Base-by-base conservation (phyloP, 2,113 vertebrate species). In the Delphinus delphis region DNA sequence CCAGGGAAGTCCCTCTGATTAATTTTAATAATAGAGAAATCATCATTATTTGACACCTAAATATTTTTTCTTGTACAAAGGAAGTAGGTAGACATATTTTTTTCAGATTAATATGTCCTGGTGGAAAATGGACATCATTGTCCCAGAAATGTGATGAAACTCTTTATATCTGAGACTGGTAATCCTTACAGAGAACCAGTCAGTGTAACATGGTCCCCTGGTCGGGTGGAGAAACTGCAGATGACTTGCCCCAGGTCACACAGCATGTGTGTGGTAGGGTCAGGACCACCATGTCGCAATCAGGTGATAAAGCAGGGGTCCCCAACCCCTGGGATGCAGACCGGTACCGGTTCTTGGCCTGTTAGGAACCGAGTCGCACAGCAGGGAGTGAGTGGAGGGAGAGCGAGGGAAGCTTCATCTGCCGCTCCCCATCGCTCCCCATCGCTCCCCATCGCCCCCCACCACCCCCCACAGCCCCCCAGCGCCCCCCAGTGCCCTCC, bases 401-500 rank as follows among this genome's bases (percentile, higher is more conserved):
- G 50, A 53, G 50, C 1, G 50, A 53, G 50, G 50, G 50, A 53
- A 53, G 50, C 50, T 53, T 53, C 50, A 53, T 5, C 14, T 53
- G 14, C 14, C 4, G 0, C 14, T 5, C 1, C 14, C 50, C 14
- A 53, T 53, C 14, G 3, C 47, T 3, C 13, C 44, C 44, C 44
- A 47, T 47, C 2, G 8, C 44, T 10, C 47, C 47, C 47, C 47
- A 12, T 12, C 47, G 47, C 47, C 2, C 47, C 47, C 47, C 11
- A 11, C 11, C 47, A 2, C 10, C 47, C 11, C 47, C 47, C 47
- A 11, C 11, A 10, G 10, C 10, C 44, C 44, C 44, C 44, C 44
- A 47, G 9, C 44, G 44, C 10, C 44, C 44, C 44, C 47, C 36
- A 12, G 2, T 0, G 10, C 47, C 47, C 47, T 2, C 47, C 47